Percentiles rank a stretch among this genome's conserved stretches.
These are phyloP conservation scores for Motacilla tschutschensis DNA, from an alignment of 2,113 vertebrate species.

Conservation along the genomic window DNA sequence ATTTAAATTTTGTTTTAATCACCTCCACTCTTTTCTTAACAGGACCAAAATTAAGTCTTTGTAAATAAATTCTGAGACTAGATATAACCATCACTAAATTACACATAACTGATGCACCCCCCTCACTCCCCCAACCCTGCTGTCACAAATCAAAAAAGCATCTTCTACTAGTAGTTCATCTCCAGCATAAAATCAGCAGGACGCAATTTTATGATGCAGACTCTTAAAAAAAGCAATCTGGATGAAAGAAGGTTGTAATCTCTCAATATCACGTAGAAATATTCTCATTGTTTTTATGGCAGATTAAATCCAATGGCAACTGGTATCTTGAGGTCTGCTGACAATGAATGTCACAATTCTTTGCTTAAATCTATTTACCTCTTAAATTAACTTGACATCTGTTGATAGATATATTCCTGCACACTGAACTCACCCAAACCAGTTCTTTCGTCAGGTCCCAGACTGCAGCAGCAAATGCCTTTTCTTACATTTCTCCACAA, in stretches of 20 bases:
- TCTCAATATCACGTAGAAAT: conserved; percentile 39
- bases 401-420: conserved; percentile 34
- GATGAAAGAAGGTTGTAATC: conserved; percentile 53
- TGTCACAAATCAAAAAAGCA: conserved; percentile 21
- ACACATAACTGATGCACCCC: background rate
- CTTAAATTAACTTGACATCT: conserved; percentile 57
- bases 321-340: conserved; percentile 35
- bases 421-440: background rate
- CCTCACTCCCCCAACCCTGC: background rate
- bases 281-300: conserved; percentile 48
- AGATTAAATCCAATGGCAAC: conserved; percentile 50
- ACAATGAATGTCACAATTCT: conserved; percentile 45
- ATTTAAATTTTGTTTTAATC: background rate
- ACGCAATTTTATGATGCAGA: conserved; percentile 43
- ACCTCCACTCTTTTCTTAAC: background rate
- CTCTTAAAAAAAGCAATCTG: conserved; percentile 46
- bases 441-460: background rate
- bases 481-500: background rate
- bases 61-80: background rate
- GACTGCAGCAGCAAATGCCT: background rate
- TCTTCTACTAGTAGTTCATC: conserved; percentile 17
- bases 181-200: conserved; percentile 30
- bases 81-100: background rate
- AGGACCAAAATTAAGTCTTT: conserved; percentile 1
- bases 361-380: conserved; percentile 42